Evolutionary conservation across 2,113 vertebrate species (phyloP), one percentile per base, ranked within the genome.

Genomic region (Pollachius pollachius): DNA sequence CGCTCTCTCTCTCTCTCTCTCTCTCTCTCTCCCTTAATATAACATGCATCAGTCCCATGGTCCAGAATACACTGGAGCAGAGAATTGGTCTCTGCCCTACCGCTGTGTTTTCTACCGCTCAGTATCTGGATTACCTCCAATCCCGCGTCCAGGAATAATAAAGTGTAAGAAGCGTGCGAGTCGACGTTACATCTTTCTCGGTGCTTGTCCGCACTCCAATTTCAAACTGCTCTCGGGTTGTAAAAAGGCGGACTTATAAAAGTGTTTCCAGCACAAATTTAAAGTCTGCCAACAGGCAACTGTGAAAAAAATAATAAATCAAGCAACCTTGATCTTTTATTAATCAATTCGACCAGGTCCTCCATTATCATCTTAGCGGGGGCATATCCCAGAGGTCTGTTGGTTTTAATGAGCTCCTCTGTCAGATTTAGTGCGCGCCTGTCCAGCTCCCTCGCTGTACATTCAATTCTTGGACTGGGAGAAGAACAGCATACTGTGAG

Each of bases 391-490:
- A 64, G 73, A 63, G 23, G 41, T 13, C 52, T 58, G 34, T 52
- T 69, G 77, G 77, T 74, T 67, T 65, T 80, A 73, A 82, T 34
- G 61, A 85, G 76, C 52, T 73, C 15, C 66, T 79, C 58, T 81
- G 70, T 61, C 17, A 68, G 76, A 73, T 82, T 69, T 58, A 69
- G 62, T 21, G 64, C 37, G 37, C 68, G 23, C 16, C 25, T 3
- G 18, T 73, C 61, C 78, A 30, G 34, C 68, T 67, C 37, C 6
- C 62, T 57, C 69, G 27, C 30, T 54, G 52, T 63, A 70, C 64
- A 37, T 61, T 68, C 71, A 19, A 70, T 69, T 71, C 16, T 60
- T n/a, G 21, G 57, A 70, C 69, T 69, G 67, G 72, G 17, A 71
- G 63, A 68, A 72, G 63, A 68, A 72, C 72, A 52, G 76, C 70